Evolutionary conservation across 2,888 invertebrate genomes (phyloP), one percentile per base, ranked within the genome.

Genomic region (Iselma pallidipennis): DNA sequence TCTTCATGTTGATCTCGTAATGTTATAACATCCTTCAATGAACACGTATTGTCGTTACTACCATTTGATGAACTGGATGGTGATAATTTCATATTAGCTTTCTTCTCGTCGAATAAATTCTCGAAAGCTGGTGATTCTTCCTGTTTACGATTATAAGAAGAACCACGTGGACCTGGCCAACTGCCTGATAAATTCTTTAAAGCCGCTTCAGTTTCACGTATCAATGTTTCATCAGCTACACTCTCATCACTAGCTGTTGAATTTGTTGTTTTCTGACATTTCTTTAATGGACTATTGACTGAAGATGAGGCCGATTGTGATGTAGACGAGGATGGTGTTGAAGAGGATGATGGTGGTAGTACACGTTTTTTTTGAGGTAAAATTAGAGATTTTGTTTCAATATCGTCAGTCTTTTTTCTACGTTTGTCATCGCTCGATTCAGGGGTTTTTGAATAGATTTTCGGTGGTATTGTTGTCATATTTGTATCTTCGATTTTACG

Each of bases 141-240:
- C 73, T 89, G 89, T 73, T 90, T 89, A 59, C 84, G 83, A 57
- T 88, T 88, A 73, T 89, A 89, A 7, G 84, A 76, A 29, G 87
- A 86, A 6, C 86, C 86, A 50, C 89, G 82, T 25, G 88, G 88
- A 12, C 91, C 91, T 5, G 90, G 88, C 91, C 94, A 94, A 78
- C 90, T 92, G 14, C 92, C 93, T 0, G 94, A 93, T n/a, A 95
- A 82, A 70, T 91, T 91, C 79, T 92, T 92, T 28, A 95, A 81
- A 0, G 94, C 94, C 1, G 92, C 92, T 78, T 95, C 94, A 2
- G 95, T 94, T 80, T 95, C 95, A 54, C 92, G 85, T 66, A 95
- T 92, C 57, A 94, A 85, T 0, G 89, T 90, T 78, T 95, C 95
- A 76, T 94, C 91, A 72, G 92, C 92, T 14, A 73, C 76, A 54